A percentile compares a stretch with the other conserved stretches of the same genome.
These are phyloP conservation scores for Sinocyclocheilus rhinocerous DNA, from an alignment of 2,113 vertebrate species.

Conservation along the genomic window DNA sequence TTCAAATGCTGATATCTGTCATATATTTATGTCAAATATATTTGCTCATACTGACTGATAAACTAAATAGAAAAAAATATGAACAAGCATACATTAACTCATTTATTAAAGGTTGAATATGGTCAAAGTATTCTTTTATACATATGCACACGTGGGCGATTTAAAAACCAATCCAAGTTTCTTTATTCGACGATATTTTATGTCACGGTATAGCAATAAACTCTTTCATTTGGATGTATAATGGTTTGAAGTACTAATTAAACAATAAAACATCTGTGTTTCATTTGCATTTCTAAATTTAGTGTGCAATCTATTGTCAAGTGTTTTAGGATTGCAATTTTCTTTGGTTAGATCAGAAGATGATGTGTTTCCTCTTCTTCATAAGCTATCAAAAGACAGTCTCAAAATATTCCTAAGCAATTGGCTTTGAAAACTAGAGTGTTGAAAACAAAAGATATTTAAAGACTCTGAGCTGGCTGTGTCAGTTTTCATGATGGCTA, in stretches of 20 bases:
- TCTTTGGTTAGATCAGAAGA: neutral
- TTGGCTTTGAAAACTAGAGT: neutral
- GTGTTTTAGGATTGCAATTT: neutral
- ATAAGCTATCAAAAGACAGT: neutral
- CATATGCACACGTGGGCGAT: neutral
- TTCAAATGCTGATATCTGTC: neutral
- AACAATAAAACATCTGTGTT: neutral
- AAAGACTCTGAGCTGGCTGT: neutral
- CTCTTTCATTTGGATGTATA: neutral
- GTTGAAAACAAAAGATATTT: neutral
- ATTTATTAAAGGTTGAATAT: neutral
- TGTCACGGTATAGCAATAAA: neutral
- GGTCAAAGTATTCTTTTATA: neutral
- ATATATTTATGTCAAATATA: neutral
- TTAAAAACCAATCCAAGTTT: neutral
- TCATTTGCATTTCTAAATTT: neutral
- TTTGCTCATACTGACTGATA: neutral
- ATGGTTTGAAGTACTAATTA: constrained; percentile 4
- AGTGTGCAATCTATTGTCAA: neutral
- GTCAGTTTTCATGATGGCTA: neutral
- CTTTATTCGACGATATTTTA: neutral
- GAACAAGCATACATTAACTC: neutral
- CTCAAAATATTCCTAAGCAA: neutral
- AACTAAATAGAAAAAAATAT: neutral
- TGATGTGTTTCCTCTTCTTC: neutral